Base-by-base conservation (phyloP, 1,140 invertebrate genomes). In the Caenorhabditis remanei region DNA sequence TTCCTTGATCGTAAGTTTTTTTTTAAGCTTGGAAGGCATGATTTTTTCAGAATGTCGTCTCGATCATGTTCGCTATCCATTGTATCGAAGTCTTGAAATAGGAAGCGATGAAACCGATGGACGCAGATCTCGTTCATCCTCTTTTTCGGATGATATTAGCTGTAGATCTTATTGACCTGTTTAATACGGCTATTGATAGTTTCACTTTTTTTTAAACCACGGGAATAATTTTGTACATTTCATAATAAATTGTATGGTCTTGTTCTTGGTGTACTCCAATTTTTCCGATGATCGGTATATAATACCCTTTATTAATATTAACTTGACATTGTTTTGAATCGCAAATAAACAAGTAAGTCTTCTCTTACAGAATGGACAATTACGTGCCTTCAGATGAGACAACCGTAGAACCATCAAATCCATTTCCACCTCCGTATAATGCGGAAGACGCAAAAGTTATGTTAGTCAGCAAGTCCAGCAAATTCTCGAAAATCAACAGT, bases 401-500 rank as follows among this genome's bases (percentile, higher is more conserved):
- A 53, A 53, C 13, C 4, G 71, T 46, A 79, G 71, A 79, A 13
- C 46, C 71, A 8, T 7, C 13, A 24, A 79, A 79, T 50, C 71
- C 71, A n/a, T 79, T 79, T 32, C 71, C 71, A 21, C 46, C 43
- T 24, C 71, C 71, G 11, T 79, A 46, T 50, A 79, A 79, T 24
- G 6, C 19, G 11, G 46, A 48, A 48, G 71, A 53, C 24, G 46
- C n/a, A 11, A 79, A 79, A 53, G 24, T 50, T 4, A 79, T 79
- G 71, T 11, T 50, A 21, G 71, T 79, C 71, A 79, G 71, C 71
- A 79, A 79, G 19, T 79, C 71, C 0, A 79, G 71, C 11, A 79
- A 79, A 32, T 79, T 79, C n/a, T 50, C 71, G 53, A 79, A 79
- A 79, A 79, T 79, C 19, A 79, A 79, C n/a, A 21, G 71, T 0